Evolutionary conservation across 2,797 vertebrate species (phyloP), one percentile per base, ranked within the genome.

Genomic region (Lacerta viridis): DNA sequence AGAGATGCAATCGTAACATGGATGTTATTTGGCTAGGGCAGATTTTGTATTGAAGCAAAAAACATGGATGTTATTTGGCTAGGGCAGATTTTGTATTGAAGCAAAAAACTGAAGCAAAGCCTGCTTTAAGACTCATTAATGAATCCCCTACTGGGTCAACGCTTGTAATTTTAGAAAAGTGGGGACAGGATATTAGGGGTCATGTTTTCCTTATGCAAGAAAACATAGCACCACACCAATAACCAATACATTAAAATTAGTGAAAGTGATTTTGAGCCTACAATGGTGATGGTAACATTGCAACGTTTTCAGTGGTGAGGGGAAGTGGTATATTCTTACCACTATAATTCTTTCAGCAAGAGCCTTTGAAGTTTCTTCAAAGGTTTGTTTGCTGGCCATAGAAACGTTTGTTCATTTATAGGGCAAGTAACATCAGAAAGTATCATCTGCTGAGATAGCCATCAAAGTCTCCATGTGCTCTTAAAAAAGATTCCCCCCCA

Each of bases 321-420:
- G 13, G 79, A 18, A 86, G 39, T 15, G 36, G 23, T 7, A 33
- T 41, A 2, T 6, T 41, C 27, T 76, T 64, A 41, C 36, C 23
- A 2, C 61, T 88, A 50, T 2, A 5, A 0, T 92, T 83, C 79
- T 66, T 93, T 89, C 33, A 80, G 86, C 84, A 33, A 1, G 0
- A 0, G 9, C 76, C 6, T 87, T 80, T 86, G 88, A 75, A 72
- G 50, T 64, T 91, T n/a, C 36, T 78, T 80, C 1, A 0, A 59
- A 87, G 43, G 0, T 77, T 88, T 91, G 59, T n/a, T 13, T 61
- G 33, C n/a, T 90, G 5, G n/a, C 18, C 74, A 20, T 55, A 25
- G 1, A 0, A 36, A 3, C n/a, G 83, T 68, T 74, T 87, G 61
- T 85, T 75, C 66, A 91, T 25, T 85, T 64, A 85, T 23, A 91